Conservation (phyloP, 2,797 vertebrate genomes). For the Chaetophractus vellerosus region DNA sequence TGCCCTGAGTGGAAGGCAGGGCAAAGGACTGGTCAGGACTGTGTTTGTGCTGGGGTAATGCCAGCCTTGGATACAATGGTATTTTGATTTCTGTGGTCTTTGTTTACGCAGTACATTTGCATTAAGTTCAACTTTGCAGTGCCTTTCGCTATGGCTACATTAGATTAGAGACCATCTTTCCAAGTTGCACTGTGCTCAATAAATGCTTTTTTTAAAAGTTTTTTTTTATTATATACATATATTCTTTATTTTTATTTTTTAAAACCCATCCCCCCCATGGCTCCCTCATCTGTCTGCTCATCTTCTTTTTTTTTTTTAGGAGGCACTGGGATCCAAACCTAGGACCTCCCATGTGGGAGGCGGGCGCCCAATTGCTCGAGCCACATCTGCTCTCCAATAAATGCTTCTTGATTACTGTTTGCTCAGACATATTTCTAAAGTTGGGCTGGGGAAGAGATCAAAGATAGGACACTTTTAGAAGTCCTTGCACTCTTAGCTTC, state of each 20-base stretch:
- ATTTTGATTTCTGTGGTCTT: constrained; percentile 56
- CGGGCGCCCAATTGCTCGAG: no score
- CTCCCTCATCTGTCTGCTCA: no score
- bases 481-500: background rate
- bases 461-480: background rate
- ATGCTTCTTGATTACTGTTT: constrained; percentile 39
- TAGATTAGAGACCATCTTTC: background rate
- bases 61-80: background rate
- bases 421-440: constrained; percentile 15
- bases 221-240: no score
- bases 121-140: background rate
- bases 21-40: background rate
- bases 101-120: constrained; percentile 15
- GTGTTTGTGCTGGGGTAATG: constrained; percentile 14
- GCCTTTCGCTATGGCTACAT: background rate
- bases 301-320: no score
- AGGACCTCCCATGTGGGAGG: no score
- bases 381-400: background rate
- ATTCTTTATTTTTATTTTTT: no score
- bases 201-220: background rate
- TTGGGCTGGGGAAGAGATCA: background rate
- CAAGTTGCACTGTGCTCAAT: background rate
- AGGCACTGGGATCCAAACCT: no score
- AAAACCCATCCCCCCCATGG: no score
- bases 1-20: background rate